These are phyloP conservation scores for Apostichopus japonicus DNA, from an alignment of 35 echinoderm and acorn worm species.

Conservation along the genomic window DNA sequence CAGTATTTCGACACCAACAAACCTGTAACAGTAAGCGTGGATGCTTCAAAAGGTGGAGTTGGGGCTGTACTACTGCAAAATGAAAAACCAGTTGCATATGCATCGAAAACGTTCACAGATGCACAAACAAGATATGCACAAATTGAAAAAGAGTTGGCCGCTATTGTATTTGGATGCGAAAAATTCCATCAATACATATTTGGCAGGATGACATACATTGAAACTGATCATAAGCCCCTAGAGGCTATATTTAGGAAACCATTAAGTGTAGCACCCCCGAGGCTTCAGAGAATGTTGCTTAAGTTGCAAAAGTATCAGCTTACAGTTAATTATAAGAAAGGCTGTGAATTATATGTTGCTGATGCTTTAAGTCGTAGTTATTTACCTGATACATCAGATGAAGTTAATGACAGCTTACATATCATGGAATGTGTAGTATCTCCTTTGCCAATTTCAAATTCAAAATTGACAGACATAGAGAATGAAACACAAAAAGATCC, in stretches of 20 bases:
- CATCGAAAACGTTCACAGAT: conserved; percentile 62
- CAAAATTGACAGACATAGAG: conserved; percentile 1
- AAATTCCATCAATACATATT: conserved; percentile 72
- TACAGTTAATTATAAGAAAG: too few species aligned
- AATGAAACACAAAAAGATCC: too few species aligned
- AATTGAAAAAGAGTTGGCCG: conserved; percentile 76
- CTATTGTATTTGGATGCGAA: conserved; percentile 71
- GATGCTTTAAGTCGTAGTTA: neutral
- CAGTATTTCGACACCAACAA: conserved; percentile 60
- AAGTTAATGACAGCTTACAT: conserved; percentile 4
- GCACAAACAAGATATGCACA: conserved; percentile 64
- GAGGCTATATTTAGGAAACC: too few species aligned
- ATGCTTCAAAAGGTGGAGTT: conserved; percentile 46
- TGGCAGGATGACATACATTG: too few species aligned
- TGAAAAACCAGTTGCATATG: conserved; percentile 64
- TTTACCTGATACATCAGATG: conserved; percentile 14
- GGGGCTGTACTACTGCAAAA: conserved; percentile 49
- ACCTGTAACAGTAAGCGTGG: conserved; percentile 39
- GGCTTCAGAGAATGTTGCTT: too few species aligned
- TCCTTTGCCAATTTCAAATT: too few species aligned
- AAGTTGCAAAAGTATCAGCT: too few species aligned
- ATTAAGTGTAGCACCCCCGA: too few species aligned
- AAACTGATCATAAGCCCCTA: too few species aligned
- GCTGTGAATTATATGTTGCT: too few species aligned
- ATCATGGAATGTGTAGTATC: conserved; percentile 14